These are phyloP conservation scores for Tonatia bakeri DNA, from an alignment of 2,113 vertebrate genomes.

Conservation along the genomic window DNA sequence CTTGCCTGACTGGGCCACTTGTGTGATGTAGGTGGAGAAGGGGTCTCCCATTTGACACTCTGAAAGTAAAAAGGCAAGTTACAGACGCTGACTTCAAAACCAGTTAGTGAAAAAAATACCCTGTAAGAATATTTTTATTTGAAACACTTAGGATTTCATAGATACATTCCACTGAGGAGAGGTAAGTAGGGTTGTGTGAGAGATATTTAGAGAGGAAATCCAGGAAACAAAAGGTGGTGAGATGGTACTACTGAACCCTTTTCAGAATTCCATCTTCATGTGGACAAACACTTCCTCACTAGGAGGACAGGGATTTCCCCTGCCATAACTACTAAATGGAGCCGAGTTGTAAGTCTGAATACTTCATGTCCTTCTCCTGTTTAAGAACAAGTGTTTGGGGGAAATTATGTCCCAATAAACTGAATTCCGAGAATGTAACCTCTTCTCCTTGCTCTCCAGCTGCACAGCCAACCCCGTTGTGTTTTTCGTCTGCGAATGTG, in stretches of 20 bases:
- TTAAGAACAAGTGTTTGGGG: neutral
- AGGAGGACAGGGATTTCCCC: neutral
- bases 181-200: neutral
- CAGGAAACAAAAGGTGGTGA: neutral
- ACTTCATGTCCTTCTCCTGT: neutral
- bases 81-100: neutral
- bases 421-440: neutral
- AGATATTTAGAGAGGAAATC: neutral
- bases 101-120: neutral
- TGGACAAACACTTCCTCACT: neutral
- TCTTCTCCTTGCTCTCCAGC: conserved; percentile 13
- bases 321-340: neutral
- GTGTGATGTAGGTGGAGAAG: neutral
- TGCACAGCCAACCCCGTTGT: accelerated
- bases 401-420: neutral
- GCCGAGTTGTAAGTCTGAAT: neutral
- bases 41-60: neutral
- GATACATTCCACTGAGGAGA: neutral
- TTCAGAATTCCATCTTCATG: neutral
- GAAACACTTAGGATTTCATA: neutral
- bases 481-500: neutral
- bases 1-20: neutral
- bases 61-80: neutral
- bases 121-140: neutral
- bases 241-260: neutral